Percentiles rank a stretch among this genome's conserved stretches.
Conservation (phyloP, 2,797 vertebrate genomes). For the Molossus alvarezi region DNA sequence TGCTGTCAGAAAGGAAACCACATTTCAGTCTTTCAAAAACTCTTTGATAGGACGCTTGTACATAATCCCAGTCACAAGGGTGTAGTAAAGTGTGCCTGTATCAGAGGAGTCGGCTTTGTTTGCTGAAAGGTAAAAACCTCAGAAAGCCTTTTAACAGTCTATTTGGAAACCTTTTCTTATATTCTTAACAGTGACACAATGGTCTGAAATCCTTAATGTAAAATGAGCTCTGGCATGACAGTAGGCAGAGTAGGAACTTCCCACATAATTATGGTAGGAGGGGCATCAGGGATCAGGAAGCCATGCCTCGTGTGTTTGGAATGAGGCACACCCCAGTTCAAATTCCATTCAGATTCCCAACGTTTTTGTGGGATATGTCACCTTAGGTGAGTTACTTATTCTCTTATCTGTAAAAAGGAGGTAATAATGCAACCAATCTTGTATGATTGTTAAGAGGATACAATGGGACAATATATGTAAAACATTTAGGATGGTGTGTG, state of each 20-base stretch:
- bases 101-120: conserved; percentile 51
- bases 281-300: neutral
- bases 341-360: neutral
- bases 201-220: neutral
- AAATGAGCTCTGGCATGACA: neutral
- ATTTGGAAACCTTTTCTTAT: conserved; percentile 46
- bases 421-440: neutral
- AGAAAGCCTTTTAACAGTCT: conserved; percentile 53
- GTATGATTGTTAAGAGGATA: neutral
- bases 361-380: neutral
- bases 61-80: conserved; percentile 58
- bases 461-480: neutral
- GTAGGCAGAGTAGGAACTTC: neutral
- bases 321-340: neutral
- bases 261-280: neutral
- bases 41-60: conserved; percentile 82
- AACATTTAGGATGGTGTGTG: neutral
- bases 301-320: neutral
- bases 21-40: conserved; percentile 79
- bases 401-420: neutral
- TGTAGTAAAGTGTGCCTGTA: conserved; percentile 49
- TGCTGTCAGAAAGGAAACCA: conserved; percentile 81
- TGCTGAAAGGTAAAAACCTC: conserved; percentile 42
- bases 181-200: conserved; percentile 19
- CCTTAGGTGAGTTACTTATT: neutral